These are phyloP conservation scores for Parus major DNA, from an alignment of 2,113 vertebrate genomes.

Conservation along the genomic window DNA sequence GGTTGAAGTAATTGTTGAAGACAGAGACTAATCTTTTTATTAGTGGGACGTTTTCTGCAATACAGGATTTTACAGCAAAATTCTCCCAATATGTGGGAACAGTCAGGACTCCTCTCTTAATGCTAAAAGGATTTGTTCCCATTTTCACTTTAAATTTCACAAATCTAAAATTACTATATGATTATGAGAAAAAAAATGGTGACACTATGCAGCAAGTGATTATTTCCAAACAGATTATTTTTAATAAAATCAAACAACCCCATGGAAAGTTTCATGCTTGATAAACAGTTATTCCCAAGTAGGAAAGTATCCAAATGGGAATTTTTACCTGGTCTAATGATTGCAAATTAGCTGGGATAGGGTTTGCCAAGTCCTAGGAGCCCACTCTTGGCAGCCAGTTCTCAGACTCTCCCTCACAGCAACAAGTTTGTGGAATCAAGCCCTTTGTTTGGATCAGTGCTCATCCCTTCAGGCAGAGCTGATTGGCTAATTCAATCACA, in stretches of 20 bases:
- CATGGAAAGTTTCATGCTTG: background rate
- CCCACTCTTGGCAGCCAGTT: background rate
- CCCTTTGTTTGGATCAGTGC: conserved; percentile 23
- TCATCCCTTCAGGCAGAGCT: conserved; percentile 40
- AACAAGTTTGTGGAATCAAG: conserved; percentile 26
- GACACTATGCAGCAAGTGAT: no score
- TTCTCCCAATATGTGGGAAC: background rate
- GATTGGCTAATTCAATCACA: conserved; percentile 52
- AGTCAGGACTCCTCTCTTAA: background rate
- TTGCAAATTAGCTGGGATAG: background rate
- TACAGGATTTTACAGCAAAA: background rate
- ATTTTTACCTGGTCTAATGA: background rate
- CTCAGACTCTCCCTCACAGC: background rate
- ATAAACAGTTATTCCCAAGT: background rate
- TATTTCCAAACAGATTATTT: background rate
- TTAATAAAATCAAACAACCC: background rate
- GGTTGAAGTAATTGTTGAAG: background rate
- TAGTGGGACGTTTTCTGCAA: rapidly evolving
- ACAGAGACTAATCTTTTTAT: background rate
- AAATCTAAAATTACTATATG: background rate
- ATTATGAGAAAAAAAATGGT: background rate
- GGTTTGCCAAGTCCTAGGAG: background rate
- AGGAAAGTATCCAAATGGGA: background rate
- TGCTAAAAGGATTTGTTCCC: background rate
- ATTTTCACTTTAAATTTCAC: background rate